These are phyloP conservation scores for Onthophagus taurus DNA, from an alignment of 1,140 invertebrate genomes.

Conservation along the genomic window DNA sequence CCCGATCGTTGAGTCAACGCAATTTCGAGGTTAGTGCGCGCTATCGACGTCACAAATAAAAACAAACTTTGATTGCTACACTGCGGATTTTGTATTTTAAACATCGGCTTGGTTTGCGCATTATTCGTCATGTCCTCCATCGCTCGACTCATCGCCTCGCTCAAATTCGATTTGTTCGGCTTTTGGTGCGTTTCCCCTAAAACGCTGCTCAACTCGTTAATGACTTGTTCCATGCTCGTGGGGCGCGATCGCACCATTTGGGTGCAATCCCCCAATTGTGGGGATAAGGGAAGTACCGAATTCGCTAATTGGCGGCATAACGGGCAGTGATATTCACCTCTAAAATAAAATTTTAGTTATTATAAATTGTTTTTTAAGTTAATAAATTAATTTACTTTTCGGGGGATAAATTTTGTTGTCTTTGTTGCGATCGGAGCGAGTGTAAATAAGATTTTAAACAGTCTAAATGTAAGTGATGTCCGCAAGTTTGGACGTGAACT, in stretches of 20 bases:
- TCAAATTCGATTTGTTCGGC: conserved; percentile 53
- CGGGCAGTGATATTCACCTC: conserved; percentile 88
- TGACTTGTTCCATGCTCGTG: conserved; percentile 42
- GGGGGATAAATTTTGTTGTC: conserved; percentile 60
- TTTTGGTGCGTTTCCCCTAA: conserved; percentile 57
- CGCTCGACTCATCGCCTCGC: conserved; percentile 72
- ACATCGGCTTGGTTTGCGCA: conserved; percentile 56
- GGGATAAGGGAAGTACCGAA: conserved; percentile 79
- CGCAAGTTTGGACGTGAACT: conserved; percentile 91
- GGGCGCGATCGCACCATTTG: conserved; percentile 52
- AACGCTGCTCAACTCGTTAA: conserved; percentile 51
- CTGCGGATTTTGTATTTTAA: conserved; percentile 43
- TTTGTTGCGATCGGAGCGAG: conserved; percentile 65
- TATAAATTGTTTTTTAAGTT: no score
- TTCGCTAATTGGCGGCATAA: conserved; percentile 90
- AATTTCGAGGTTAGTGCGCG: conserved; percentile 85
- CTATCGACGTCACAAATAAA: conserved; percentile 83
- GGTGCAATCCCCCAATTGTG: conserved; percentile 61
- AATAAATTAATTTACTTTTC: conserved; percentile 47
- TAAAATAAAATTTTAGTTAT: conserved; percentile 34
- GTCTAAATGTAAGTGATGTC: conserved; percentile 89
- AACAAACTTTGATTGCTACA: conserved; percentile 68
- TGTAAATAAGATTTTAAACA: conserved; percentile 83
- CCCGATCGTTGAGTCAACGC: conserved; percentile 82
- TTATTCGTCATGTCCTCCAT: conserved; percentile 88